These are phyloP conservation scores for Microcebus jonahi DNA, from an alignment of 2,113 vertebrate genomes.

Conservation along the genomic window DNA sequence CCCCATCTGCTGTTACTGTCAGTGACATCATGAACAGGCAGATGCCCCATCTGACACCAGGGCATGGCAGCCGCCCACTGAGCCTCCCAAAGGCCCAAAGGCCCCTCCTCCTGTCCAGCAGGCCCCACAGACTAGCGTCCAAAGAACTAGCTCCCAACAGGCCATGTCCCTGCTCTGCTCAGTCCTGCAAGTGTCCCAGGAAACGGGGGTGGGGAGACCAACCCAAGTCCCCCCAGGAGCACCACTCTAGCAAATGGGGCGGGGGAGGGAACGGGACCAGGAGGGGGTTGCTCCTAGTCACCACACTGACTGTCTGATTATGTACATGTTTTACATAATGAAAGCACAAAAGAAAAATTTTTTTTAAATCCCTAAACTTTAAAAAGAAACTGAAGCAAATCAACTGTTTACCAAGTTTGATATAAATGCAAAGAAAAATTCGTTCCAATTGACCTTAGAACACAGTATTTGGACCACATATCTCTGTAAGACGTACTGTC, in stretches of 20 bases:
- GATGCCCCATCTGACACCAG: too few relatives aligned
- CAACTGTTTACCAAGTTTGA: too few relatives aligned
- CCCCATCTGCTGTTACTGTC: rapidly evolving
- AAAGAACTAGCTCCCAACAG: background rate
- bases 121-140: background rate
- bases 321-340: background rate
- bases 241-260: background rate
- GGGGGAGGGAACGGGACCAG: background rate
- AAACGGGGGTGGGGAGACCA: too few relatives aligned
- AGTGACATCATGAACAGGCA: background rate
- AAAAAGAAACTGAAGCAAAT: background rate
- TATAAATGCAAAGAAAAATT: background rate
- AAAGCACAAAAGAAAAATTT: background rate
- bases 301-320: rapidly evolving
- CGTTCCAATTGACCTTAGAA: background rate
- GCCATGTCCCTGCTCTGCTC: background rate
- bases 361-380: background rate
- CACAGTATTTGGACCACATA: background rate
- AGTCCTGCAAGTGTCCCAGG: background rate
- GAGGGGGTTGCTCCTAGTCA: too few relatives aligned
- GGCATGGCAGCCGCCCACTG: background rate
- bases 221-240: background rate
- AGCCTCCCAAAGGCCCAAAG: background rate
- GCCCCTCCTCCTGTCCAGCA: too few relatives aligned
- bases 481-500: too few relatives aligned